Base-by-base conservation (phyloP, 2,113 vertebrate genomes). In the Elephas maximus region DNA sequence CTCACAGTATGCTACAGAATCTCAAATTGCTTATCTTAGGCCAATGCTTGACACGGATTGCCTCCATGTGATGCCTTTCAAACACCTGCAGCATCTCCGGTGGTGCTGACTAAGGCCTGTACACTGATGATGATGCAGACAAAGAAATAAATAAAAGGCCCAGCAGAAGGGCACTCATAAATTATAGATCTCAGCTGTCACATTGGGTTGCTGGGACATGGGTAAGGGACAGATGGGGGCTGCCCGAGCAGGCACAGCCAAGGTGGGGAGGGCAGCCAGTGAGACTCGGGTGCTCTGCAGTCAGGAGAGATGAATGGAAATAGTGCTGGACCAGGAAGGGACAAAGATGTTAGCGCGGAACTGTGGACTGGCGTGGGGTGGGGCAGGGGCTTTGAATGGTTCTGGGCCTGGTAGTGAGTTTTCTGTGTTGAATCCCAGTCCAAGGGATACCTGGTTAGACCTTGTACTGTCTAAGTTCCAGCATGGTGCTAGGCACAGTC, bases 171-270 rank as follows among this genome's bases (percentile, higher is more conserved):
- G n/a, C n/a, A 10, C 60, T 92, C 67, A 96, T 96, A 92, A 98
- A 96, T 97, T 97, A 97, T 90, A 95, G 89, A 97, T 90, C 93
- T 94, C 81, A 83, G 88, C 89, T 95, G 81, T 87, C 95, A 63
- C 28, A 67, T 84, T 80, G 41, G 18, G 37, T 79, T 8, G 23
- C 76, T 97, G 88, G 90, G 96, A 88, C 90, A 83, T 0, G 23
- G 73, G 69, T 53, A 82, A 78, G 48, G 67, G 81, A 30, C 77
- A 26, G 94, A 95, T 95, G 91, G 94, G 97, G 76, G 63, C 89
- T 91, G 90, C 88, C 84, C 86, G 41, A 51, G 62, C 62, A 60
- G 63, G 85, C 65, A 73, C 48, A 71, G 94, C 73, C 86, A 11
- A 71, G 71, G 20, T 18, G 14, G 26, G 14, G 30, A 69, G 45